Evolutionary conservation across 2,888 invertebrate genomes (phyloP), one percentile per base, ranked within the genome.

Genomic region (Eupithecia abbreviata): DNA sequence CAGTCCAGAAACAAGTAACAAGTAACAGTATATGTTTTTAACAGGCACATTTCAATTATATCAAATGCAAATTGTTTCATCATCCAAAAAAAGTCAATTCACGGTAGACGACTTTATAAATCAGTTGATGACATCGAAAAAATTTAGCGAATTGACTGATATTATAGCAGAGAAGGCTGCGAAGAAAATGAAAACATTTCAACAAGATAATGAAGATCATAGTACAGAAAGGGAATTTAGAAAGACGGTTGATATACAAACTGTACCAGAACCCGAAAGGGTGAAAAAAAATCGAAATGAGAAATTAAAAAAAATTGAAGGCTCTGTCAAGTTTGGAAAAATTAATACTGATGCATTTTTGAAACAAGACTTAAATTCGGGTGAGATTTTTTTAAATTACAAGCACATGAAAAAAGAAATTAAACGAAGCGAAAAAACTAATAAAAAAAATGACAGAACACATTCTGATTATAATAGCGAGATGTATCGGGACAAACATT

Each of bases 81-180:
- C 76, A 18, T 67, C 75, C 3, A 73, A 67, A 43, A 71, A 65
- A 12, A 69, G 18, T 41, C 78, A 62, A 15, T 42, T 67, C 68
- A 68, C 86, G 65, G 82, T 89, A 4, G 87, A 90, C 55, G 84
- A 85, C 4, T 84, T 90, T 42, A 84, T 90, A 15, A 84, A 83
- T 4, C 84, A 82, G 77, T 72, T 90, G 12, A 79, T 90, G 18
- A 72, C 73, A 2, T 88, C 89, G 0, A 78, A 85, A 5, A 87
- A 84, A 72, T 87, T 90, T 70, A 84, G 87, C n/a, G 77, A 85
- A 72, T 71, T 90, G 0, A 85, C 85, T 0, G 86, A 88, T 13
- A 83, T 84, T 72, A 86, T 90, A 58, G 89, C 89, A 10, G 84
- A 88, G 0, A 88, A 84, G 80, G 87, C 90, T 4, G 87, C 84